A percentile compares a stretch with the other conserved stretches of the same genome.
Conservation (phyloP, 1,140 invertebrate genomes). For the Papilio dardanus region DNA sequence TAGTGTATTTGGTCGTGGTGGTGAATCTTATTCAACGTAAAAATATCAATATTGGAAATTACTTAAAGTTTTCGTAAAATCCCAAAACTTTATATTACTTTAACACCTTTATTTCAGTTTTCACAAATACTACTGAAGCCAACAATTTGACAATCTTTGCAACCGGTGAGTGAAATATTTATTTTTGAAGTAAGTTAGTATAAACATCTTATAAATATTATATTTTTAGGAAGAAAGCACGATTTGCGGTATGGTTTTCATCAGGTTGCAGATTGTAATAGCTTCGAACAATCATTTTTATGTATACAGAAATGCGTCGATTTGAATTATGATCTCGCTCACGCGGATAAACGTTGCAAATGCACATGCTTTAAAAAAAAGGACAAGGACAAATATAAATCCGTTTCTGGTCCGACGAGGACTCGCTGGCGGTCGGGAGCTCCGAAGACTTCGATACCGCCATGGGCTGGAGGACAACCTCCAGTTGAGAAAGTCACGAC, state of each 20-base stretch:
- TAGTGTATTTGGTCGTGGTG: neutral
- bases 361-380: conserved; percentile 63
- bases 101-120: conserved; percentile 12
- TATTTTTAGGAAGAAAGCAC: conserved; percentile 26
- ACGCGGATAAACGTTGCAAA: conserved; percentile 62
- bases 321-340: conserved; percentile 58
- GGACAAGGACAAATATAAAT: conserved; percentile 56
- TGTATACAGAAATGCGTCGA: conserved; percentile 69
- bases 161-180: conserved; percentile 7
- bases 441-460: conserved; percentile 58
- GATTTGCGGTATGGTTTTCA: conserved; percentile 69
- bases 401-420: conserved; percentile 27
- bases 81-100: neutral
- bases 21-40: neutral
- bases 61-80: neutral
- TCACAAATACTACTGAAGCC: conserved; percentile 3
- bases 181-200: no score
- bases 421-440: conserved; percentile 54
- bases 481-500: neutral
- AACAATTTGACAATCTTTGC: neutral
- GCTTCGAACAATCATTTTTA: conserved; percentile 62
- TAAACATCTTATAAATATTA: neutral
- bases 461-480: conserved; percentile 48
- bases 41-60: neutral
- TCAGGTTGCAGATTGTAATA: conserved; percentile 52